These are phyloP conservation scores for Aphelocoma coerulescens DNA, from an alignment of 2,113 vertebrate genomes.

Conservation along the genomic window DNA sequence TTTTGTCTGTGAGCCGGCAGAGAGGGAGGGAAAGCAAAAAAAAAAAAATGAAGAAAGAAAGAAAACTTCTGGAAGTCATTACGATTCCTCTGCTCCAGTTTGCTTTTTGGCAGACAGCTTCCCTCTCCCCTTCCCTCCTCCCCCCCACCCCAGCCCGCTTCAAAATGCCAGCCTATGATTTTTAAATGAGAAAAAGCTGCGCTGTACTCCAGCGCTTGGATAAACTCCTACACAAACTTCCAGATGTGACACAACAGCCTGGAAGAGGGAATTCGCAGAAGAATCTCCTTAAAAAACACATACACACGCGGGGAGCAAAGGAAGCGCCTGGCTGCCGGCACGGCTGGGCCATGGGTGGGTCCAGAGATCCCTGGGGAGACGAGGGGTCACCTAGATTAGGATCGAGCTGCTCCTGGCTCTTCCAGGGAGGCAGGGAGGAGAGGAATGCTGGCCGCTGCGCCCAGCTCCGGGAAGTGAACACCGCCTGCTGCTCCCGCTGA, in stretches of 20 bases:
- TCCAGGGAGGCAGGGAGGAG: not conserved
- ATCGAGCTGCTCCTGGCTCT: not conserved
- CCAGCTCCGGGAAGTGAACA: not conserved
- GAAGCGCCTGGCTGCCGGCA: not conserved
- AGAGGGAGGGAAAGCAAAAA: slow-evolving; percentile 23
- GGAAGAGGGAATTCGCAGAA: slow-evolving; percentile 71
- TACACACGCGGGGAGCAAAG: not conserved
- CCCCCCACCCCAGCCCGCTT: slow-evolving; percentile 52
- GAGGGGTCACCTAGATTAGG: not conserved
- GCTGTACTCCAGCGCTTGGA: slow-evolving; percentile 82
- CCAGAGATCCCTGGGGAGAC: not conserved
- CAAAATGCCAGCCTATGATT: slow-evolving; percentile 82
- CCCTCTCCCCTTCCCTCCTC: slow-evolving; percentile 20
- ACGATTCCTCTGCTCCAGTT: slow-evolving; percentile 53
- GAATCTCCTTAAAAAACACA: slow-evolving; percentile 60
- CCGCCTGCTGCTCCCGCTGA: accelerated
- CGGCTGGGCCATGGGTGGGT: not conserved
- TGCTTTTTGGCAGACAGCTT: slow-evolving; percentile 70
- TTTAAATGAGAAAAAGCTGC: slow-evolving; percentile 93
- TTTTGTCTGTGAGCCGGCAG: slow-evolving; percentile 31
- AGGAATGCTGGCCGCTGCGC: not conserved
- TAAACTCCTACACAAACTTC: slow-evolving; percentile 88
- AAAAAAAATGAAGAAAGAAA: not conserved
- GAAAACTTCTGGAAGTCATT: slow-evolving; percentile 71
- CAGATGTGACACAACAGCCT: slow-evolving; percentile 86